A percentile compares a stretch with the other conserved stretches of the same genome.
phyloP scores from a whole-genome alignment of 2,888 invertebrate genomes.

The Meiosimyza platycephala region DNA sequence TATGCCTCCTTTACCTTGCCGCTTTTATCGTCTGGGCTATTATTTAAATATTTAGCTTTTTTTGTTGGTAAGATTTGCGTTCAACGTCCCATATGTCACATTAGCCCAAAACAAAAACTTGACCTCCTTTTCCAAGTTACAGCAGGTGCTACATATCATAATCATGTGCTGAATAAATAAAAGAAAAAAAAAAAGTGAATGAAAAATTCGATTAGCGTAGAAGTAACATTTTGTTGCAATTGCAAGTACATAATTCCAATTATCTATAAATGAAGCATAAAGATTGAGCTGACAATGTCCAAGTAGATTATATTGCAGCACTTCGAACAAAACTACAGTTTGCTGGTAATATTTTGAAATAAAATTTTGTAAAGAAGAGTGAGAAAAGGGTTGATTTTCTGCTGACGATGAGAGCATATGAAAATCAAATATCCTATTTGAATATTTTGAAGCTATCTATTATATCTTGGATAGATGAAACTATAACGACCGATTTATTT shows the following conservation, averaged over 20 bases:
- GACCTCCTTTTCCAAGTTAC: constrained; percentile 21
- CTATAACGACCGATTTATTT: too few species aligned
- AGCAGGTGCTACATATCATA: constrained; percentile 24
- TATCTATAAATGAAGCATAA: background rate
- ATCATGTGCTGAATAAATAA: background rate
- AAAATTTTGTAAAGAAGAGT: too few species aligned
- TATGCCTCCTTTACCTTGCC: too few species aligned
- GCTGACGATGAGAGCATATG: background rate
- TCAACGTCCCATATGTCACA: background rate
- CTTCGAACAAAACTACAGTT: too few species aligned
- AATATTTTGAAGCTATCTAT: too few species aligned
- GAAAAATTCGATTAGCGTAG: constrained; percentile 16
- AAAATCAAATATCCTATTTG: too few species aligned
- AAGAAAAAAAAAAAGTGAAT: background rate
- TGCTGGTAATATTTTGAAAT: too few species aligned
- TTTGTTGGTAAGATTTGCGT: too few species aligned
- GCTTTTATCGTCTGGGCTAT: too few species aligned
- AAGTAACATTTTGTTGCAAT: constrained; percentile 9
- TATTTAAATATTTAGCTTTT: too few species aligned
- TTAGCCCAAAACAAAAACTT: background rate
- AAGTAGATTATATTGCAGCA: background rate
- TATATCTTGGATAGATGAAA: too few species aligned
- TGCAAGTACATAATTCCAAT: constrained; percentile 10
- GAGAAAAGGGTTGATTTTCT: background rate
- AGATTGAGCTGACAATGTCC: background rate